phyloP scores from a whole-genome alignment of 2,113 vertebrate genomes.

The Scophthalmus maximus region DNA sequence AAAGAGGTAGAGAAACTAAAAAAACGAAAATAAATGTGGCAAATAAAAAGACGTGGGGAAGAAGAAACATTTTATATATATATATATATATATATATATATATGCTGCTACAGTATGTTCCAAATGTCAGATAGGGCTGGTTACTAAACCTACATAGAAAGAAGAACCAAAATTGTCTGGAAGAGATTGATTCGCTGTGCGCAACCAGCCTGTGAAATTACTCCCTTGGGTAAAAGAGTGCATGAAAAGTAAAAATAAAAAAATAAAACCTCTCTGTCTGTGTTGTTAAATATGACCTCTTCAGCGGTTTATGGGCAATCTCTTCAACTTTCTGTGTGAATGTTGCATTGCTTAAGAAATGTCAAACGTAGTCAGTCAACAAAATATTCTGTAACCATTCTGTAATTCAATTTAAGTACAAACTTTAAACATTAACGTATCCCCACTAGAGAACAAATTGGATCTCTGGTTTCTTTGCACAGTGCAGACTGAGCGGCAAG shows the following conservation, averaged over 20 bases:
- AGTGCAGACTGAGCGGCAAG: not conserved
- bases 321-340: too few relatives aligned
- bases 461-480: not conserved
- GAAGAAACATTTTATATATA: not conserved
- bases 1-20: not conserved
- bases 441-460: not conserved
- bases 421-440: not conserved
- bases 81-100: not conserved
- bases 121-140: slow-evolving; percentile 13
- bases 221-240: slow-evolving; percentile 26
- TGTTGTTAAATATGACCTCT: slow-evolving; percentile 22
- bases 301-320: not conserved
- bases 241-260: slow-evolving; percentile 14
- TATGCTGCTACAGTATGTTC: not conserved
- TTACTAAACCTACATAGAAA: slow-evolving; percentile 4
- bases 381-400: not conserved
- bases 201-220: slow-evolving; percentile 41
- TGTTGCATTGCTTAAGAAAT: not conserved
- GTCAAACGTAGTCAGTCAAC: not conserved
- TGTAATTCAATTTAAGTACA: not conserved
- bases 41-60: slow-evolving; percentile 1
- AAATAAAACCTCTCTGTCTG: slow-evolving; percentile 11
- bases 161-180: slow-evolving; percentile 7
- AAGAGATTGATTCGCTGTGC: slow-evolving; percentile 27
- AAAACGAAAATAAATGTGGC: not conserved